phyloP scores from a whole-genome alignment of 2,797 vertebrate species.

The Alouatta caraya region DNA sequence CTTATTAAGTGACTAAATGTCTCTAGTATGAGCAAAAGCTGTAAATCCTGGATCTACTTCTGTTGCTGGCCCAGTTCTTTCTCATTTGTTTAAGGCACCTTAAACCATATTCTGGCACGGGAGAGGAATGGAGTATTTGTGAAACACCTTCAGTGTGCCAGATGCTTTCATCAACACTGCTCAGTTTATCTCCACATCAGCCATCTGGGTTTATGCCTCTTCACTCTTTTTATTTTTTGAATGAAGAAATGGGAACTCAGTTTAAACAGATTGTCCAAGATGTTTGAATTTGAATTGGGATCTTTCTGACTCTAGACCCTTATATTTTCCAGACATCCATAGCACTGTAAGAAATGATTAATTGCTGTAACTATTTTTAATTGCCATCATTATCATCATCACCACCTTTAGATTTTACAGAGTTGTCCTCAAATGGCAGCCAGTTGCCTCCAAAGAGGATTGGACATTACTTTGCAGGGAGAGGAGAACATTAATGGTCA shows the following conservation, averaged over 20 bases:
- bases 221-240: background rate
- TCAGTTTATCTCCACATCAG: background rate
- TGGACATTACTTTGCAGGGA: background rate
- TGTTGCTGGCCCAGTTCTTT: background rate
- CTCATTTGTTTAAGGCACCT: background rate
- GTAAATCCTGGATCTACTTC: background rate
- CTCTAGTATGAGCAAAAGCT: background rate
- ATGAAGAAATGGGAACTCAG: slow-evolving; percentile 22
- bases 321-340: background rate
- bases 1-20: background rate
- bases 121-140: background rate
- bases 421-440: background rate
- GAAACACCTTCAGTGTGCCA: background rate
- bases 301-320: background rate
- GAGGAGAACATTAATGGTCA: background rate
- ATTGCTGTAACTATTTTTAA: background rate
- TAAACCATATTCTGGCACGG: background rate
- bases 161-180: background rate
- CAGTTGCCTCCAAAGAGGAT: background rate
- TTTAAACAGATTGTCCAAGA: background rate
- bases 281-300: slow-evolving; percentile 22
- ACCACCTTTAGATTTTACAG: background rate
- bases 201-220: background rate
- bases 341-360: background rate
- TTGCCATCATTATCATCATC: background rate